phyloP scores from a whole-genome alignment of 2,113 vertebrate species.

The Crocuta crocuta region DNA sequence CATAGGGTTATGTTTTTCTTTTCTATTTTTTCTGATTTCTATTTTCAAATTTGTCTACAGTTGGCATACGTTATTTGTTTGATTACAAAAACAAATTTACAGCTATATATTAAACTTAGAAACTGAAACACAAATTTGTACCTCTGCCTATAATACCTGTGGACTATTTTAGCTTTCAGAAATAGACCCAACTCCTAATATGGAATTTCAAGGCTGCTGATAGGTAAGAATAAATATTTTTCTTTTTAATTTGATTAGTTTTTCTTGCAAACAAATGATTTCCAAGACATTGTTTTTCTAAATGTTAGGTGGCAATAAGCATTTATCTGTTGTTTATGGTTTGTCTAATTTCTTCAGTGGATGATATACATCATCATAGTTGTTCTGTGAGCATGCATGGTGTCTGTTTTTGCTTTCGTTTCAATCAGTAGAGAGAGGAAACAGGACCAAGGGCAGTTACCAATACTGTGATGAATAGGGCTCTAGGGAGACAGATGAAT shows the following conservation, averaged over 20 bases:
- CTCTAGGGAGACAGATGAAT: background rate
- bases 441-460: background rate
- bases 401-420: conserved; percentile 29
- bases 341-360: conserved; percentile 25
- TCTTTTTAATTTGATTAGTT: conserved; percentile 31
- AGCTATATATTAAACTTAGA: background rate
- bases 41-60: background rate
- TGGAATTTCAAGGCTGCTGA: background rate
- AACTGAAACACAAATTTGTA: background rate
- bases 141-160: background rate
- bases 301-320: background rate
- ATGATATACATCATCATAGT: background rate
- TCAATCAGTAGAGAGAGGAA: conserved; percentile 18
- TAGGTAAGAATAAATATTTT: conserved; percentile 11
- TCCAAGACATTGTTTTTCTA: background rate
- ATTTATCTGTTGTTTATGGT: background rate
- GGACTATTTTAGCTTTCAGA: background rate
- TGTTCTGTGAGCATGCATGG: background rate
- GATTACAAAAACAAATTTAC: background rate
- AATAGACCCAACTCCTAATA: background rate
- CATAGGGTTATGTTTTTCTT: background rate
- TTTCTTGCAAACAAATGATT: conserved; percentile 37
- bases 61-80: background rate
- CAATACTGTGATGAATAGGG: background rate
- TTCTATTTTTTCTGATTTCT: background rate